Conservation (phyloP, 1,140 invertebrate species). For the Drosophila takahashii region DNA sequence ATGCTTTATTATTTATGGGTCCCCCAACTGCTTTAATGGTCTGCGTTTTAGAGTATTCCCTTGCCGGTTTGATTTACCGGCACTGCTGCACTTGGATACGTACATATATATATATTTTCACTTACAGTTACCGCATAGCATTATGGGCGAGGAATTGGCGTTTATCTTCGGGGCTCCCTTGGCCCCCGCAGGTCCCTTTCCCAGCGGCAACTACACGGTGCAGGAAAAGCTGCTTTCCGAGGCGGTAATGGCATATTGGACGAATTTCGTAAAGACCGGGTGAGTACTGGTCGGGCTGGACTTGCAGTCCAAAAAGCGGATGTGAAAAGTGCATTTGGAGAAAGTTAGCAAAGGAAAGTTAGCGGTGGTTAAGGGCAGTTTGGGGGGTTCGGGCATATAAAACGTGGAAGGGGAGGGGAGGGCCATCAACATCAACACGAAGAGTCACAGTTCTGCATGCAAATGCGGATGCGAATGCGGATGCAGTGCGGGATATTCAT, state of each 20-base stretch:
- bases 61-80: constrained; percentile 23
- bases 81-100: constrained; percentile 8
- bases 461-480: constrained; percentile 60
- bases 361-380: no score
- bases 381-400: no score
- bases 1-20: constrained; percentile 20
- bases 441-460: constrained; percentile 66
- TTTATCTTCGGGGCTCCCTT: constrained; percentile 96
- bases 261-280: constrained; percentile 95
- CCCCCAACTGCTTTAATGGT: neutral
- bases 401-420: no score
- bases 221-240: constrained; percentile 92
- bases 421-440: constrained; percentile 57
- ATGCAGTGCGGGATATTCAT: constrained; percentile 58
- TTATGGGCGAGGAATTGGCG: constrained; percentile 95
- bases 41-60: constrained; percentile 30
- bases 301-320: constrained; percentile 42
- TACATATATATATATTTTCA: constrained; percentile 25
- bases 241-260: constrained; percentile 94
- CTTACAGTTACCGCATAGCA: constrained; percentile 86
- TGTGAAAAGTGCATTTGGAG: constrained; percentile 68
- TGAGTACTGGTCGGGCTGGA: constrained; percentile 84
- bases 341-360: constrained; percentile 48
- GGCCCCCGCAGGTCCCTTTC: constrained; percentile 90
- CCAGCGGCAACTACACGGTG: constrained; percentile 88